phyloP scores from a whole-genome alignment of 64 coral and sea anemone species.

The Actinia tenebrosa region DNA sequence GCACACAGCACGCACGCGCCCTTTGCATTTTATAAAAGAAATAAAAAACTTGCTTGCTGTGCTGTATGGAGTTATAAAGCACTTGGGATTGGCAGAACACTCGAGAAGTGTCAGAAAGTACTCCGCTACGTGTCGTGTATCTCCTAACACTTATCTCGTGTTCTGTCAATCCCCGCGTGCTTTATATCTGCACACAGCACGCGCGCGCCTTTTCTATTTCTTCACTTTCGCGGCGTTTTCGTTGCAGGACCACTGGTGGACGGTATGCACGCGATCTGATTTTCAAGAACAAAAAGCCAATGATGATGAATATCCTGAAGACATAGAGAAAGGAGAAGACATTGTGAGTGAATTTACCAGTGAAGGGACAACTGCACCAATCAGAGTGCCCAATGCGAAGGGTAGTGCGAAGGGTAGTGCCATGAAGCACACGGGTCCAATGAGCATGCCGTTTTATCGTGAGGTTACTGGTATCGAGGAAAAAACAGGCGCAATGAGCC shows the following conservation, averaged over 20 bases:
- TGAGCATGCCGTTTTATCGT: neutral
- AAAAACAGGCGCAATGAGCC: slow-evolving; percentile 14
- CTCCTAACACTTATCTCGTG: no score
- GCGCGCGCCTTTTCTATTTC: no score
- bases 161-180: no score
- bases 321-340: slow-evolving; percentile 25
- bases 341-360: neutral
- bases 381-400: neutral
- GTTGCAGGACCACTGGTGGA: slow-evolving; percentile 20
- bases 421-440: neutral
- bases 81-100: no score
- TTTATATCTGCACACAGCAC: no score
- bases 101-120: no score
- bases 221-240: neutral
- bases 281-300: neutral
- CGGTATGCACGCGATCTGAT: neutral
- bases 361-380: neutral
- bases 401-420: neutral
- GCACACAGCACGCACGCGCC: no score
- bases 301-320: slow-evolving; percentile 21
- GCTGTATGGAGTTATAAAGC: no score
- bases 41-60: no score
- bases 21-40: no score
- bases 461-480: neutral
- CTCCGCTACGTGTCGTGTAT: no score